These are phyloP conservation scores for Muschampia plurimacula DNA, from an alignment of 2,888 invertebrate genomes.

Conservation along the genomic window DNA sequence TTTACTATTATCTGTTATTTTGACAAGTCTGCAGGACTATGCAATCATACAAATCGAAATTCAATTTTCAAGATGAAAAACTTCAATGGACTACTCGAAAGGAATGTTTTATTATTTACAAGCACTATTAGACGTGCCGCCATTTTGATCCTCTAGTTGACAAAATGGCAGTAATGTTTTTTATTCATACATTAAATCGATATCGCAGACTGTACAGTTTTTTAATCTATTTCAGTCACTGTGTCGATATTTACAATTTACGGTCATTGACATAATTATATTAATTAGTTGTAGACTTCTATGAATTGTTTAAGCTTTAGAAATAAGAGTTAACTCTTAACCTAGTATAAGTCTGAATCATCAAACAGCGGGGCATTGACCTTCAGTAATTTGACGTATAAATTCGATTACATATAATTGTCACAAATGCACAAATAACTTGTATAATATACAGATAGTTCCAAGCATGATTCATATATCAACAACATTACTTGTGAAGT, in stretches of 20 bases:
- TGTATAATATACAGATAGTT: neutral
- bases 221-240: conserved; percentile 41
- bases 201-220: conserved; percentile 35
- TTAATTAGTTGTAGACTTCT: conserved; percentile 34
- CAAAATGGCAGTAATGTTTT: conserved; percentile 20
- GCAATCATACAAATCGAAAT: conserved; percentile 59
- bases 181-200: conserved; percentile 25
- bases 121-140: conserved; percentile 27
- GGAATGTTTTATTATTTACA: conserved; percentile 76
- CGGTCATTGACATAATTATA: conserved; percentile 32
- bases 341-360: conserved; percentile 43
- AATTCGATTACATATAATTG: conserved; percentile 15
- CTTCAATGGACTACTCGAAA: conserved; percentile 70
- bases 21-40: conserved; percentile 55
- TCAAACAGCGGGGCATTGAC: conserved; percentile 44
- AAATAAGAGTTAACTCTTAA: conserved; percentile 47
- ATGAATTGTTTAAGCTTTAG: conserved; percentile 35
- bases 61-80: conserved; percentile 62
- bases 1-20: neutral
- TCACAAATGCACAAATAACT: neutral
- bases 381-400: conserved; percentile 32
- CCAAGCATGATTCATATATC: neutral
- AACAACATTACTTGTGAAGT: too few relatives aligned
- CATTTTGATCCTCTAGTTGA: conserved; percentile 25
- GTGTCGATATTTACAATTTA: conserved; percentile 43